Base-by-base conservation (phyloP, 2,113 vertebrate genomes). In the Ancistrus triradiatus region DNA sequence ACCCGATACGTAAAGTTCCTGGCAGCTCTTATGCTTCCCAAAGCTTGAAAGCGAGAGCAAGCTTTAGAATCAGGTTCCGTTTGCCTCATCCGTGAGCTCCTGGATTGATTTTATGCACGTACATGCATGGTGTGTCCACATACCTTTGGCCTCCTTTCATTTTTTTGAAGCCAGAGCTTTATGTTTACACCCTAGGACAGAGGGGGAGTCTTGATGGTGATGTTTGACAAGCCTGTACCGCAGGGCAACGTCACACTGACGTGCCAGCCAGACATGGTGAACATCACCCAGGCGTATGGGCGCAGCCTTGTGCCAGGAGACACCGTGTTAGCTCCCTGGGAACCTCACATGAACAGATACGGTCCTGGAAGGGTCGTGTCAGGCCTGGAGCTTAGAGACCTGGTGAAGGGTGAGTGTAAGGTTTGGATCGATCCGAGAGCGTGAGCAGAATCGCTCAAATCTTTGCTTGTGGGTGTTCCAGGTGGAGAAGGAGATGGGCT, bases 291-390 rank as follows among this genome's bases (percentile, higher is more conserved):
- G 0, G 74, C 78, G 5, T 69, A 75, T 70, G 66, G 70, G 10
- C 77, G 70, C 24, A 75, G 73, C 21, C 77, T 93, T 18, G 31
- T 67, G 14, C 88, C 88, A 0, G 91, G 91, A 3, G 87, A 94
- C 64, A 86, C 87, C 25, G 90, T 95, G n/a, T 72, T 95, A 74
- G 90, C 92, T 4, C 88, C 88, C 7, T 92, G 91, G 90, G 89
- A 89, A 66, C 74, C 80, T 42, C 76, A 81, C 1, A 56, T 64
- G 65, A 77, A 49, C 35, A 83, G 76, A 55, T 95, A 89, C 0
- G 90, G 89, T 3, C 93, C 94, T 2, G 92, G 91, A 69, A 91
- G 82, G 0, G 66, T 94, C 61, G 66, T 90, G 28, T 70, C 19
- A 0, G 84, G 86, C 55, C 62, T 80, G 17, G 87, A 88, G 69